These are phyloP conservation scores for Solenopsis invicta DNA, from an alignment of 1,140 invertebrate species.

Conservation along the genomic window DNA sequence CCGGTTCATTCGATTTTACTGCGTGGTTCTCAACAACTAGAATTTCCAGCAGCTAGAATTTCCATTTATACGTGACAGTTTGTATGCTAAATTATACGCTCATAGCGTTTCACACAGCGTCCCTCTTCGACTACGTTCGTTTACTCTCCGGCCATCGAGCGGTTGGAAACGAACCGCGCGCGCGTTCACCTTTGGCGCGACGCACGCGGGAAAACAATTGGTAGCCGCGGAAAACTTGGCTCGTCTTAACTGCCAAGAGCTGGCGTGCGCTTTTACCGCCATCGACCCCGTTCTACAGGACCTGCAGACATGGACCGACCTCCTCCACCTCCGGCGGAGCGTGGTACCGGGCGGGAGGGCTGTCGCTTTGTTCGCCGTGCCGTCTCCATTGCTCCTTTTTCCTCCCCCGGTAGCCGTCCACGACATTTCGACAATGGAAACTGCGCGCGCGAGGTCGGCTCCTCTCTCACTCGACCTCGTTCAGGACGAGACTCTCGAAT, in stretches of 20 bases:
- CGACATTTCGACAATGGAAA: constrained; percentile 78
- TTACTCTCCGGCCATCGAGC: constrained; percentile 13
- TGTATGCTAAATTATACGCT: neutral
- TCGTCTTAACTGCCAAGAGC: constrained; percentile 74
- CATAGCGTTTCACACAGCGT: neutral
- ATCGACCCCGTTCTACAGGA: constrained; percentile 37
- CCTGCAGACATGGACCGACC: constrained; percentile 5
- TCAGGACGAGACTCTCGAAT: constrained; percentile 63
- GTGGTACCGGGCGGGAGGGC: neutral
- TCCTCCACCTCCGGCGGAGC: constrained; percentile 22
- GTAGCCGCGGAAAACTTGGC: constrained; percentile 73
- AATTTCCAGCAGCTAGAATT: neutral
- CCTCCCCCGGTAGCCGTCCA: constrained; percentile 25
- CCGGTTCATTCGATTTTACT: neutral
- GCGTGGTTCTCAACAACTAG: no score
- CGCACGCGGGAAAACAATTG: constrained; percentile 76
- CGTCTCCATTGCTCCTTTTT: constrained; percentile 64
- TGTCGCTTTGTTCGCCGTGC: constrained; percentile 43
- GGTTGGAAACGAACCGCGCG: neutral
- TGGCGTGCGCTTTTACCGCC: constrained; percentile 66
- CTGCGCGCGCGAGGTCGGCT: constrained; percentile 59
- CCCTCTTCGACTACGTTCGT: constrained; percentile 30
- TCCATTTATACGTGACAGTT: constrained; percentile 26
- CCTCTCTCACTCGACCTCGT: constrained; percentile 58
- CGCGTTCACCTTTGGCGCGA: neutral